Conservation (phyloP, 1,140 invertebrate genomes). For the Pomacea maculata region DNA sequence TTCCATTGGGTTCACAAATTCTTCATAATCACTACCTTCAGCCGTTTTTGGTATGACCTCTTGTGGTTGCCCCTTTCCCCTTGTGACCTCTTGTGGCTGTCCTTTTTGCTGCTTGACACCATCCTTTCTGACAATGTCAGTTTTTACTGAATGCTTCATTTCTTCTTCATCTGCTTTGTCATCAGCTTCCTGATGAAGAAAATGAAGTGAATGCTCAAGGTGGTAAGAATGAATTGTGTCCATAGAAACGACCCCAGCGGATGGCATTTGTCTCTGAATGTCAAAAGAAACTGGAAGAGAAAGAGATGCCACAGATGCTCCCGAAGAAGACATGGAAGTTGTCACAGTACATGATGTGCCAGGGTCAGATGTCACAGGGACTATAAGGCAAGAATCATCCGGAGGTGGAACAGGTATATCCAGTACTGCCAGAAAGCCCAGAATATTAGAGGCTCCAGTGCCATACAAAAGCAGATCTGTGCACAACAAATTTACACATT, state of each 20-base stretch:
- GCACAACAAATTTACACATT: neutral
- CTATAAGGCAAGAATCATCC: slow-evolving; percentile 9
- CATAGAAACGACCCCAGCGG: no score
- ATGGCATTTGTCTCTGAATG: no score
- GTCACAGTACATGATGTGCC: neutral
- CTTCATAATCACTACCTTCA: neutral
- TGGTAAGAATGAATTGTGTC: no score
- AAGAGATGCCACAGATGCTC: no score
- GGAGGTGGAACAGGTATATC: slow-evolving; percentile 17
- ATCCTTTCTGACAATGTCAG: neutral
- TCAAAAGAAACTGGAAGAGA: no score
- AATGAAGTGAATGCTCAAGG: no score
- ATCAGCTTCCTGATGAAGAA: no score
- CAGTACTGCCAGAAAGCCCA: slow-evolving; percentile 11
- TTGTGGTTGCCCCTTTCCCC: neutral
- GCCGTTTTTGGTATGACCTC: neutral
- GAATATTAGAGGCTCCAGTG: slow-evolving; percentile 5
- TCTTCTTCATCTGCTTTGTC: no score
- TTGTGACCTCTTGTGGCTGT: neutral
- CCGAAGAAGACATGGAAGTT: no score
- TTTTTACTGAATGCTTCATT: no score
- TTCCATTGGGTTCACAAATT: slow-evolving; percentile 1
- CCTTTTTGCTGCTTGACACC: neutral
- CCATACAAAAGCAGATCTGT: slow-evolving; percentile 22
- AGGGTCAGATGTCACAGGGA: slow-evolving; percentile 1